Conservation (phyloP, 2,113 vertebrate species). For the Gallinago paraguaiae region DNA sequence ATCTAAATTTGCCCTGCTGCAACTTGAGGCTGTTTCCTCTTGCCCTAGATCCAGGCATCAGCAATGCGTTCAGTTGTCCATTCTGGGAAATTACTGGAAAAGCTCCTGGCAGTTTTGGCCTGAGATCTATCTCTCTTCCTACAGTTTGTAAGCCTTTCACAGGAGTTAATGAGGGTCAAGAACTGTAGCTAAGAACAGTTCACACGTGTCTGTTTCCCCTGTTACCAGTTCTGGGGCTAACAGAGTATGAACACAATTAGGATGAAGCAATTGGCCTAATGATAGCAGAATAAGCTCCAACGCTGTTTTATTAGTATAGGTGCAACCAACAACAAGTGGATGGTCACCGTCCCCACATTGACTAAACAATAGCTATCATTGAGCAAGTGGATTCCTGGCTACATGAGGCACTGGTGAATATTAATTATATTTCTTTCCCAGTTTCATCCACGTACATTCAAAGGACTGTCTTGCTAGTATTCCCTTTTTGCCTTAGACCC, state of each 20-base stretch:
- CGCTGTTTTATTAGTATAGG: accelerated
- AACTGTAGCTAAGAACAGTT: not conserved
- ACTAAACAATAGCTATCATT: not conserved
- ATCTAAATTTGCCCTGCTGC: not conserved
- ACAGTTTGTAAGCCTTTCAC: not conserved
- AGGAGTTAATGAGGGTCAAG: not conserved
- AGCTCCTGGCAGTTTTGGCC: not conserved
- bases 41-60: not conserved
- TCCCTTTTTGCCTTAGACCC: not conserved
- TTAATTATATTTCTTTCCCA: not conserved
- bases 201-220: accelerated
- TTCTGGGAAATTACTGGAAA: not conserved
- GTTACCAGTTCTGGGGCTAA: not conserved
- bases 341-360: not conserved
- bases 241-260: not conserved
- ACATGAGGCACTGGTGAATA: not conserved
- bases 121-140: not conserved
- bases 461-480: not conserved
- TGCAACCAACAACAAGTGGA: not conserved
- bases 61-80: not conserved
- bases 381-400: not conserved
- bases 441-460: not conserved
- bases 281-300: not conserved
- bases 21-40: not conserved
- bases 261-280: not conserved